A percentile compares a stretch with the other conserved stretches of the same genome.
These are phyloP conservation scores for Enteromius unitaeniatus DNA, from an alignment of 2,797 vertebrate genomes.

Conservation along the genomic window DNA sequence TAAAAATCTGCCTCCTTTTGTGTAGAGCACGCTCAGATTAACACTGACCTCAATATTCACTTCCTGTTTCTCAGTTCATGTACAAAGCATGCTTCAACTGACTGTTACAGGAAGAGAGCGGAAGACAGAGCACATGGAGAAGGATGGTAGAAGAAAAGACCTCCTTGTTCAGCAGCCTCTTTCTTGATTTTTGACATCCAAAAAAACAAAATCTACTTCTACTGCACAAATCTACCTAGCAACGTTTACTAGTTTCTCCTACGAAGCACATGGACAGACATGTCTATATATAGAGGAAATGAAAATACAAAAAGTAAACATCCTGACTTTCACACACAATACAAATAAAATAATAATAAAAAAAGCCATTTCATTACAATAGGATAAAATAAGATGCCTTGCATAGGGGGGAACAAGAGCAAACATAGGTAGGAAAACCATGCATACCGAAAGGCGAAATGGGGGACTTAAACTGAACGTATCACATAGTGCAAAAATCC, in stretches of 20 bases:
- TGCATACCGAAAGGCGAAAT: slow-evolving; percentile 82
- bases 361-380: slow-evolving; percentile 83
- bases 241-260: slow-evolving; percentile 51
- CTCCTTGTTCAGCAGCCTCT: slow-evolving; percentile 55
- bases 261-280: slow-evolving; percentile 56
- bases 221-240: slow-evolving; percentile 49
- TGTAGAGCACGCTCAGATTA: slow-evolving; percentile 34
- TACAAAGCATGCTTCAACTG: slow-evolving; percentile 50
- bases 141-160: slow-evolving; percentile 42
- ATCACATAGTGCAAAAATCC: slow-evolving; percentile 93
- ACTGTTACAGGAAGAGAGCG: slow-evolving; percentile 35
- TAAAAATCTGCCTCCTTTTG: slow-evolving; percentile 17
- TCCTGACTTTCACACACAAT: slow-evolving; percentile 81
- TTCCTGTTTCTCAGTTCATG: slow-evolving; percentile 51
- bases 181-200: slow-evolving; percentile 32
- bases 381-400: slow-evolving; percentile 83
- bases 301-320: slow-evolving; percentile 81
- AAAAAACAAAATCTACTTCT: slow-evolving; percentile 13
- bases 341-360: slow-evolving; percentile 72
- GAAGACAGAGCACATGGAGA: slow-evolving; percentile 44
- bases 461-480: slow-evolving; percentile 79
- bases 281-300: slow-evolving; percentile 65
- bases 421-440: slow-evolving; percentile 74
- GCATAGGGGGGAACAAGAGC: slow-evolving; percentile 77
- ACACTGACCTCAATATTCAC: slow-evolving; percentile 57